A percentile compares a stretch with the other conserved stretches of the same genome.
phyloP scores from a whole-genome alignment of 2,113 vertebrate species.

The Ptychochromis oligacanthus region DNA sequence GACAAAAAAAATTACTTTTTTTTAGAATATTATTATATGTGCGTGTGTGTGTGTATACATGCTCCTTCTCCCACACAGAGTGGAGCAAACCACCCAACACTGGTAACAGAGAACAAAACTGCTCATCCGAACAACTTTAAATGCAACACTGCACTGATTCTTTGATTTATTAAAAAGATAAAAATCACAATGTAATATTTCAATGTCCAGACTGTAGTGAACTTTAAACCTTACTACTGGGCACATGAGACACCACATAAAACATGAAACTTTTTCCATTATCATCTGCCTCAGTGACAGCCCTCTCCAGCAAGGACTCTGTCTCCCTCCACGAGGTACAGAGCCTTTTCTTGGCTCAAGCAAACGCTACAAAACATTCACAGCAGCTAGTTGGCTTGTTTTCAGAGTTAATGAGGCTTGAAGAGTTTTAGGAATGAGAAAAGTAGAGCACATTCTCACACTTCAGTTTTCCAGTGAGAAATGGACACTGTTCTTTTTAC shows the following conservation, averaged over 20 bases:
- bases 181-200: background rate
- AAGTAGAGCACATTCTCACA: constrained; percentile 57
- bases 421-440: constrained; percentile 60
- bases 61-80: background rate
- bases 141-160: background rate
- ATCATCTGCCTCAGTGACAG: constrained; percentile 23
- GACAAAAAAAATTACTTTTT: no score
- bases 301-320: constrained; percentile 30
- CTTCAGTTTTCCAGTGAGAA: constrained; percentile 36
- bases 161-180: constrained; percentile 5
- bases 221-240: constrained; percentile 31
- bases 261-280: constrained; percentile 42
- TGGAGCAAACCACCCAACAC: background rate
- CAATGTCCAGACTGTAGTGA: background rate
- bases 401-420: constrained; percentile 69
- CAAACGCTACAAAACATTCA: constrained; percentile 50
- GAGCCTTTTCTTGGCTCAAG: constrained; percentile 48
- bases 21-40: background rate
- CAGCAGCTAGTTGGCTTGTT: constrained; percentile 64
- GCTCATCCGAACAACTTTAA: background rate
- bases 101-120: background rate
- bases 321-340: constrained; percentile 31
- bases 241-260: constrained; percentile 32
- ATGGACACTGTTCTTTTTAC: constrained; percentile 35
- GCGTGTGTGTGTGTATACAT: background rate